Evolutionary conservation across 2,113 vertebrate genomes (phyloP), one percentile per base, ranked within the genome.

Genomic region (Theropithecus gelada): DNA sequence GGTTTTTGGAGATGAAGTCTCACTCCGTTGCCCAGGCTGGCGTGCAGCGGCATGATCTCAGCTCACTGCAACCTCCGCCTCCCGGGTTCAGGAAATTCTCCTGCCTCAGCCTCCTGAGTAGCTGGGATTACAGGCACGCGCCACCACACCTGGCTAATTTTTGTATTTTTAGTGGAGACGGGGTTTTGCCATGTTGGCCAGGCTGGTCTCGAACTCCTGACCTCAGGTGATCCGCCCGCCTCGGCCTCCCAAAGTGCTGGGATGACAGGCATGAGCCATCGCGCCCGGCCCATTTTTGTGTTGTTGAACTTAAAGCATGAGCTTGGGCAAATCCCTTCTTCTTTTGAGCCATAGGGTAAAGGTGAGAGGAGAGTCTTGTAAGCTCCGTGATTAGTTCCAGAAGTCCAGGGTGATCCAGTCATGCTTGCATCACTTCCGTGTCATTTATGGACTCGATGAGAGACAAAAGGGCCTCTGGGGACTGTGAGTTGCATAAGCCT

Each of bases 401-500:
- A 72, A 23, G 18, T 4, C 43, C 13, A 14, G 0, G 6, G 14
- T 16, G 38, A 22, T 50, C 38, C 4, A 22, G 68, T n/a, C 59
- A 73, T 1, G 17, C 40, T 27, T 16, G 8, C 43, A 52, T 64
- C 52, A 40, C 2, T 12, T 23, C 11, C 14, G 1, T 2, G 30
- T 23, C 64, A 35, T 18, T 25, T 45, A n/a, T 12, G 59, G 38
- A 43, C 16, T 4, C 3, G 7, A 23, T 57, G 7, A 70, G 25
- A 30, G 20, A 32, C 20, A 57, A 30, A 78, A 5, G 75, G 72
- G 38, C 35, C 52, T n/a, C 82, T 32, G 64, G 50, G 18, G 57
- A 80, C 55, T 30, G 35, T 20, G 1, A 5, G 66, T 55, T 35
- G 72, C 57, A n/a, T 9, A 32, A 57, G 8, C 43, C 32, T 84